Conservation (phyloP, 64 coral and sea anemone genomes). For the Trachythela sp. region DNA sequence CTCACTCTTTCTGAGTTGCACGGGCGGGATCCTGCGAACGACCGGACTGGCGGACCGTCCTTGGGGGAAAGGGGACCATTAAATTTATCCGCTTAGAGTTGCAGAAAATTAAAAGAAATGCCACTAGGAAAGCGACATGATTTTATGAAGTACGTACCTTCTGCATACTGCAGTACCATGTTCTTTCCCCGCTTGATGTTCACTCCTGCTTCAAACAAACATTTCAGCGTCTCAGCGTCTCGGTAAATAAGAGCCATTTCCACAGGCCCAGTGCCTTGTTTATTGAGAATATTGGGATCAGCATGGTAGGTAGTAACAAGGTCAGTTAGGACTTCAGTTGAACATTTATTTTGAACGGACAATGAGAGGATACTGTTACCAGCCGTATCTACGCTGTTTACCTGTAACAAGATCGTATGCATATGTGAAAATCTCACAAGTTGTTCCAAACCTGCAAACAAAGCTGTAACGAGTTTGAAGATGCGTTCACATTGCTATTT, state of each 20-base stretch:
- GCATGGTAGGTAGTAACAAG: background rate
- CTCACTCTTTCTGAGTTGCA: too few relatives aligned
- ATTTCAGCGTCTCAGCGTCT: background rate
- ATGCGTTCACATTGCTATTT: too few relatives aligned
- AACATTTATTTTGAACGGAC: background rate
- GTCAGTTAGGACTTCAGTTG: background rate
- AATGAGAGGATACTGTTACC: slow-evolving; percentile 10
- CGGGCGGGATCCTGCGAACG: too few relatives aligned
- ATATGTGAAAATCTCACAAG: too few relatives aligned
- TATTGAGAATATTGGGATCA: background rate
- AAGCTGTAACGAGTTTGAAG: too few relatives aligned
- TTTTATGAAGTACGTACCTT: background rate
- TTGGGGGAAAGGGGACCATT: too few relatives aligned
- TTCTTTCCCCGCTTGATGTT: slow-evolving; percentile 18
- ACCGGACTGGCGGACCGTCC: too few relatives aligned
- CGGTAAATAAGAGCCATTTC: slow-evolving; percentile 6
- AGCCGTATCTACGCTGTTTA: background rate
- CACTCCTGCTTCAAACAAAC: slow-evolving; percentile 18
- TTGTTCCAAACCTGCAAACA: too few relatives aligned
- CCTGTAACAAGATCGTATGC: background rate
- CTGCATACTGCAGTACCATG: slow-evolving; percentile 6
- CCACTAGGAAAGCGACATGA: too few relatives aligned
- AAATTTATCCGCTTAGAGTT: too few relatives aligned
- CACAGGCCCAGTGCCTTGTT: background rate
- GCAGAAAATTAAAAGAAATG: too few relatives aligned